Percentiles rank a stretch among this genome's conserved stretches.
Evolutionary conservation across 2,797 vertebrate species (phyloP).

Genomic region (Denticeps clupeoides): DNA sequence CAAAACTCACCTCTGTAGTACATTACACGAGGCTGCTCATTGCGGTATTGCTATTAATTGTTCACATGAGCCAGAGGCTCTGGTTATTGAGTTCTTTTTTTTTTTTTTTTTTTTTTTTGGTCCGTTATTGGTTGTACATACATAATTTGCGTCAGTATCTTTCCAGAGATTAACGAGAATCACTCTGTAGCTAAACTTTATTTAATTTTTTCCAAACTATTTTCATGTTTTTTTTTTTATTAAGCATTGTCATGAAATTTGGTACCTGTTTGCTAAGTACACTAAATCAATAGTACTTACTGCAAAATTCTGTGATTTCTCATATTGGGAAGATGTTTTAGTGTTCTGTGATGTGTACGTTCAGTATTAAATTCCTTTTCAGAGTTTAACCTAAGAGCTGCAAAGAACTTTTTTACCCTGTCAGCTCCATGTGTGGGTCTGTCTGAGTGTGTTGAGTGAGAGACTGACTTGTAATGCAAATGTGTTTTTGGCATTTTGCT

Average conservation of each 20-base stretch:
- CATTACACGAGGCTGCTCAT: constrained; percentile 14
- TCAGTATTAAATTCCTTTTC: constrained; percentile 68
- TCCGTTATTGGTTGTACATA: constrained; percentile 53
- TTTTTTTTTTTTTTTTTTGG: constrained; percentile 24
- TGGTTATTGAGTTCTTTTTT: constrained; percentile 28
- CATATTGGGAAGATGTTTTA: constrained; percentile 74
- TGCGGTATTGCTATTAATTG: constrained; percentile 42
- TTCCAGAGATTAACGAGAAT: constrained; percentile 41
- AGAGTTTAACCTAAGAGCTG: constrained; percentile 43
- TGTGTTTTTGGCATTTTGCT: constrained; percentile 44
- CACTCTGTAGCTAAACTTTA: constrained; percentile 50
- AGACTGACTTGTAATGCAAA: constrained; percentile 34
- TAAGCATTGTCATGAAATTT: constrained; percentile 49
- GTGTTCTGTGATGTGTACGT: constrained; percentile 55
- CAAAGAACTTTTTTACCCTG: constrained; percentile 42
- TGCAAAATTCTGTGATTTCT: constrained; percentile 66
- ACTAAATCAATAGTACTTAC: constrained; percentile 53
- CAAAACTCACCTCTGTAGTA: constrained; percentile 51
- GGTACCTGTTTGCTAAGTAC: constrained; percentile 65
- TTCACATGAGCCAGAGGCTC: too few relatives aligned
- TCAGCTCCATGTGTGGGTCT: constrained; percentile 38
- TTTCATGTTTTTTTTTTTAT: constrained; percentile 36
- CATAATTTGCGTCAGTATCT: constrained; percentile 36
- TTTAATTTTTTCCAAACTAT: constrained; percentile 61
- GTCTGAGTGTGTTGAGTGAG: constrained; percentile 11